phyloP scores from a whole-genome alignment of 2,797 vertebrate genomes.

The Telmatherina bonti region DNA sequence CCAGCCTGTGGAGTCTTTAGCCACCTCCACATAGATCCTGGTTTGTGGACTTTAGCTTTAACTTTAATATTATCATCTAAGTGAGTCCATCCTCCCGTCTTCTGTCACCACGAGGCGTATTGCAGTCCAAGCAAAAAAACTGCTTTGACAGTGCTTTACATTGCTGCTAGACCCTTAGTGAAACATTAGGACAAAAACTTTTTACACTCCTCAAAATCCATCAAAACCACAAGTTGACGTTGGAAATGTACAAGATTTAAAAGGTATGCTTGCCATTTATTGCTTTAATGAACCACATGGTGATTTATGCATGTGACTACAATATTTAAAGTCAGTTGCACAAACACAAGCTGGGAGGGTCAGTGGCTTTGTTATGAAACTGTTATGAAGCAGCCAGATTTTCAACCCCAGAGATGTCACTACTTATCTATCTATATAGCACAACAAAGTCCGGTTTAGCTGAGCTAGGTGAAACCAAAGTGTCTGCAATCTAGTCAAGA shows the following conservation, averaged over 20 bases:
- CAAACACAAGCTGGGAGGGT: neutral
- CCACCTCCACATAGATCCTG: neutral
- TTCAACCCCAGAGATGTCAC: neutral
- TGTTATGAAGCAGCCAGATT: neutral
- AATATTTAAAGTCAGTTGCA: neutral
- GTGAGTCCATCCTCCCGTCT: neutral
- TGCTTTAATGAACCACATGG: neutral
- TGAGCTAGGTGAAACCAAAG: neutral
- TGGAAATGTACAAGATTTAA: neutral
- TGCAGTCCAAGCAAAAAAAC: neutral
- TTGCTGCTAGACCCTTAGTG: neutral
- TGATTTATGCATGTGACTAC: neutral
- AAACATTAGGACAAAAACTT: neutral
- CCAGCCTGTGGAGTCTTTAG: neutral
- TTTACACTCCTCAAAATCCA: neutral
- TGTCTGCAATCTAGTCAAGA: neutral
- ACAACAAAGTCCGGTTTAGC: neutral
- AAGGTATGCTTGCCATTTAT: neutral
- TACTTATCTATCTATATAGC: neutral
- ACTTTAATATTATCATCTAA: neutral
- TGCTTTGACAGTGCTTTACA: conserved; percentile 4
- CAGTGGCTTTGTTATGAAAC: neutral
- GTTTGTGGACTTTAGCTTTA: conserved; percentile 8
- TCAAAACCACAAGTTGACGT: neutral
- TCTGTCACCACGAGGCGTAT: too few species aligned